Evolutionary conservation across 1,140 invertebrate genomes (phyloP).

Genomic region (Dreissena rostriformis): DNA sequence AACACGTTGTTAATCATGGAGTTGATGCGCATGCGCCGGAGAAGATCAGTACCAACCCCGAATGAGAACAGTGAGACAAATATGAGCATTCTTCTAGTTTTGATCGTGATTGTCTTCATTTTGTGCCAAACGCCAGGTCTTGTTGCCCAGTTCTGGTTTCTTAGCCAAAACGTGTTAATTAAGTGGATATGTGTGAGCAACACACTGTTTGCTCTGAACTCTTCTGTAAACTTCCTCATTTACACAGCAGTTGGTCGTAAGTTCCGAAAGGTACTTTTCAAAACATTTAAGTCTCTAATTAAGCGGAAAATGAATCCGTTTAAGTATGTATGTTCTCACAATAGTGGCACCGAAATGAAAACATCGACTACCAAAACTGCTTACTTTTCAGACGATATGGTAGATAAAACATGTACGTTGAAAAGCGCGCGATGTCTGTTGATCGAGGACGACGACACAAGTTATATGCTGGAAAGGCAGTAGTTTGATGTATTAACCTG

Average conservation of each 20-base stretch:
- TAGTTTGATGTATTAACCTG: too few relatives aligned
- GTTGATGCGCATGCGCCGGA: conserved; percentile 75
- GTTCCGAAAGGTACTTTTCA: conserved; percentile 71
- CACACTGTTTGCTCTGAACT: conserved; percentile 74
- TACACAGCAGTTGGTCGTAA: conserved; percentile 76
- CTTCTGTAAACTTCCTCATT: conserved; percentile 78
- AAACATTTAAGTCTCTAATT: conserved; percentile 60
- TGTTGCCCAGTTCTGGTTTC: conserved; percentile 74
- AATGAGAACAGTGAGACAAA: conserved; percentile 77
- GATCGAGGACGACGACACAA: too few relatives aligned
- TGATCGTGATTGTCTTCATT: conserved; percentile 78
- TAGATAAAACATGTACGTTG: conserved; percentile 38
- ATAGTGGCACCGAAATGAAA: conserved; percentile 46
- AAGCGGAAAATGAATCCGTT: conserved; percentile 41
- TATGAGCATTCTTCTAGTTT: conserved; percentile 73
- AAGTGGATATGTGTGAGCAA: conserved; percentile 75
- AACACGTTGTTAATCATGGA: conserved; percentile 73
- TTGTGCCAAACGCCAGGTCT: conserved; percentile 77
- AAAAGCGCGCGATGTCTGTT: conserved; percentile 2
- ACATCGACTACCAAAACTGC: neutral
- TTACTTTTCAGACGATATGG: conserved; percentile 24
- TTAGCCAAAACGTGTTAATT: conserved; percentile 61
- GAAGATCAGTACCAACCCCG: conserved; percentile 66
- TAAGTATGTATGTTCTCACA: conserved; percentile 26
- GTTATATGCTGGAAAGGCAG: too few relatives aligned